These are phyloP conservation scores for Ariopsis seemanni DNA, from an alignment of 2,113 vertebrate genomes.

Conservation along the genomic window DNA sequence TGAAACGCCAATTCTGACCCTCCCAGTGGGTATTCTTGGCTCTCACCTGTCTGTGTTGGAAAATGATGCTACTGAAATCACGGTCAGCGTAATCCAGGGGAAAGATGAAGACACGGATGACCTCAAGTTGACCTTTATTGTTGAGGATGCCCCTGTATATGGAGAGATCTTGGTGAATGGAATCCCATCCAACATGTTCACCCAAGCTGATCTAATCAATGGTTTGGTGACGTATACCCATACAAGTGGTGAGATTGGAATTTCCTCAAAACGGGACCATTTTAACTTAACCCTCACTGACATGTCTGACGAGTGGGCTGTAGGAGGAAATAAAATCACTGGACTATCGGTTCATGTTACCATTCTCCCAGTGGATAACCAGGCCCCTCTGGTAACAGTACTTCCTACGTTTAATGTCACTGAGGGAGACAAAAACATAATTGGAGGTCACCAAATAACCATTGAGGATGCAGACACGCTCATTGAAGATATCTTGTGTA, in stretches of 20 bases:
- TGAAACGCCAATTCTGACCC: conserved; percentile 73
- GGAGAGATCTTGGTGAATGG: conserved; percentile 87
- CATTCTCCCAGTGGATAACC: conserved; percentile 89
- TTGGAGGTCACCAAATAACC: conserved; percentile 76
- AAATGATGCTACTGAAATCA: conserved; percentile 87
- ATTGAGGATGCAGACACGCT: conserved; percentile 84
- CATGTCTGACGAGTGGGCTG: conserved; percentile 84
- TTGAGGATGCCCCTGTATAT: conserved; percentile 79
- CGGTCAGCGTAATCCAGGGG: conserved; percentile 83
- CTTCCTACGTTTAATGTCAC: conserved; percentile 77
- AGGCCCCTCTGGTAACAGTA: conserved; percentile 80
- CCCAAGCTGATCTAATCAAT: conserved; percentile 86
- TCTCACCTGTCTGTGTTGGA: conserved; percentile 90
- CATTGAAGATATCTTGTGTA: conserved; percentile 87
- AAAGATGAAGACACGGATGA: conserved; percentile 82
- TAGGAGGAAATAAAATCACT: conserved; percentile 78
- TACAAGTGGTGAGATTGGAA: conserved; percentile 86
- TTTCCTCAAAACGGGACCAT: conserved; percentile 76
- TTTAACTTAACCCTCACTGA: conserved; percentile 91
- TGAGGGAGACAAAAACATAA: conserved; percentile 82
- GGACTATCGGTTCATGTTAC: conserved; percentile 83
- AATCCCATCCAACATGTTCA: conserved; percentile 78
- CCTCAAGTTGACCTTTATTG: conserved; percentile 85
- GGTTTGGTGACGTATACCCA: conserved; percentile 87
- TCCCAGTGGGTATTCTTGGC: conserved; percentile 82